These are phyloP conservation scores for Blastobasis adustella DNA, from an alignment of 2,888 invertebrate species.

Conservation along the genomic window DNA sequence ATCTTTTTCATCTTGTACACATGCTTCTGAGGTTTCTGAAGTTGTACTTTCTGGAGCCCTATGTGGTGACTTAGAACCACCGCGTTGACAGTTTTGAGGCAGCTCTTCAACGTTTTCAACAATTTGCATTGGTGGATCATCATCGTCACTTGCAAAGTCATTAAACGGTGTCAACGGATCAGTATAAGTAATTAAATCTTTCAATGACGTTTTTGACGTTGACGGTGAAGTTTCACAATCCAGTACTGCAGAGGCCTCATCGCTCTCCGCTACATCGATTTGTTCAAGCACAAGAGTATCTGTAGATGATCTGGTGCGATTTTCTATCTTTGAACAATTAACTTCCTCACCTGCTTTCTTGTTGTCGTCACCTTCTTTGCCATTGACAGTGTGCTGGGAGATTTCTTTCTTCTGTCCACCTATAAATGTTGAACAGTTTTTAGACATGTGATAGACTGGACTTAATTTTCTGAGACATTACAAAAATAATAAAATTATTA, in stretches of 20 bases:
- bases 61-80: neutral
- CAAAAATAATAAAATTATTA: too few species aligned
- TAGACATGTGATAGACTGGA: neutral
- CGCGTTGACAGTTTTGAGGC: constrained; percentile 8
- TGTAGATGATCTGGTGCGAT: constrained; percentile 48
- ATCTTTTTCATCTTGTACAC: constrained; percentile 4
- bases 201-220: constrained; percentile 28
- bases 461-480: too few species aligned
- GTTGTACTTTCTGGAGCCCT: neutral
- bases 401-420: constrained; percentile 23
- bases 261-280: constrained; percentile 45
- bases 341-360: constrained; percentile 49
- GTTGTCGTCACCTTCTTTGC: constrained; percentile 29
- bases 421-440: constrained; percentile 19
- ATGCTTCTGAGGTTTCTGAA: constrained; percentile 9
- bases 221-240: constrained; percentile 8
- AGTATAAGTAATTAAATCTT: constrained; percentile 46
- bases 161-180: constrained; percentile 50
- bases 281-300: constrained; percentile 51
- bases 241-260: constrained; percentile 26
- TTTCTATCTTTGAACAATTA: constrained; percentile 36
- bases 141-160: constrained; percentile 51
- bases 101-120: constrained; percentile 22
- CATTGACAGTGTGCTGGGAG: constrained; percentile 26
- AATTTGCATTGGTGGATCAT: constrained; percentile 37